Evolutionary conservation across 2,113 vertebrate species (phyloP), one percentile per base, ranked within the genome.

Genomic region (Prionailurus bengalensis): DNA sequence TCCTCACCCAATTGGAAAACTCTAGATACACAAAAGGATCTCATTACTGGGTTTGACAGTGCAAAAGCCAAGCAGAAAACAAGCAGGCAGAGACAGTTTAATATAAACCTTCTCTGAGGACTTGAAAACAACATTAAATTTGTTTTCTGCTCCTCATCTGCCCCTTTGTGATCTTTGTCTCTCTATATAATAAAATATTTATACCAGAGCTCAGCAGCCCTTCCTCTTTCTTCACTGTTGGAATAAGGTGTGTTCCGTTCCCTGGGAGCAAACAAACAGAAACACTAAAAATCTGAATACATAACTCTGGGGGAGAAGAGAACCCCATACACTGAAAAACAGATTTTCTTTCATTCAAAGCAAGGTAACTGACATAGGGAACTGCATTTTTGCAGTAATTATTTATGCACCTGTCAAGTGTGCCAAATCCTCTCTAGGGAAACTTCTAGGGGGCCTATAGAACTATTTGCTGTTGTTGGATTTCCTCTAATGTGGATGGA

Each of bases 141-240:
- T 94, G 68, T 89, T 94, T 96, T 58, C 91, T 73, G 65, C 53
- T 96, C 42, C 71, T 96, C 74, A 65, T 70, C 85, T 81, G 74
- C 33, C 55, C 85, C 81, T 55, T 74, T 91, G 76, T 89, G 87
- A 87, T 95, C 95, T 94, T 33, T 61, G 45, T 80, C 55, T 97
- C 58, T 81, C 51, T 68, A 27, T 61, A 92, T 42, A 68, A 94
- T 95, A 89, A 97, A 98, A 96, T 95, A 97, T 96, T 97, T 95
- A 97, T 61, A 90, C 23, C 42, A 63, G 45, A 94, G 31, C 31
- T 66, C 74, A n/a, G 21, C 68, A 94, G 53, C 48, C 55, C 65
- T 79, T 82, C 73, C 39, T 89, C 31, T 83, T 91, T 65, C 36
- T 36, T 89, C 66, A 33, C 31, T 85, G 33, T 51, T 89, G 61